Percentiles rank a stretch among this genome's conserved stretches.
Conservation (phyloP, 2,113 vertebrate genomes). For the Tautogolabrus adspersus region DNA sequence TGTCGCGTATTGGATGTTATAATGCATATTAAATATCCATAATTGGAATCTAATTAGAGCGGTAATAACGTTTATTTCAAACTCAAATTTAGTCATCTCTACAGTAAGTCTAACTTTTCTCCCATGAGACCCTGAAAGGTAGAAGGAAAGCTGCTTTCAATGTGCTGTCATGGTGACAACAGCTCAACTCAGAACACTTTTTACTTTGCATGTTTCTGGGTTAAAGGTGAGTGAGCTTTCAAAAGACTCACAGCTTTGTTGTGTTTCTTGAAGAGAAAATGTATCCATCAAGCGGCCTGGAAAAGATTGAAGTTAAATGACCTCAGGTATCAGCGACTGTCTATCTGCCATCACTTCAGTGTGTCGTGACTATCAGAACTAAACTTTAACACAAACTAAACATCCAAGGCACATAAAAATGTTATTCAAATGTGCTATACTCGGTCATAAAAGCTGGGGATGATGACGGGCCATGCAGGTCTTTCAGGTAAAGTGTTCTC, state of each 20-base stretch:
- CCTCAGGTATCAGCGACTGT: constrained; percentile 10
- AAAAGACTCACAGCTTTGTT: constrained; percentile 43
- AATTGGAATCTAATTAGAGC: constrained; percentile 75
- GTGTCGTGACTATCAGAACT: not conserved
- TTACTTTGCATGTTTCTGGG: constrained; percentile 53
- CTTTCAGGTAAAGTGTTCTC: constrained; percentile 18
- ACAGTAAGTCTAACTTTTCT: constrained; percentile 42
- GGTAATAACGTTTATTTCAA: constrained; percentile 65
- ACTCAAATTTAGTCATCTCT: constrained; percentile 56
- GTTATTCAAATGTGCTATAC: constrained; percentile 27
- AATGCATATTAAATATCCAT: constrained; percentile 76
- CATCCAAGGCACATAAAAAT: not conserved
- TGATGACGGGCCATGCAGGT: constrained; percentile 29
- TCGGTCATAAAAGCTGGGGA: not conserved
- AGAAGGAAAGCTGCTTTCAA: constrained; percentile 33
- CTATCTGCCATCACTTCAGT: not conserved
- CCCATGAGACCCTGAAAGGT: constrained; percentile 16
- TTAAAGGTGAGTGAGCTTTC: constrained; percentile 54
- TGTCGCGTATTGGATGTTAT: constrained; percentile 70
- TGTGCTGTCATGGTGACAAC: constrained; percentile 60
- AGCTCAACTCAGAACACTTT: constrained; percentile 60
- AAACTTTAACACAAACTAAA: constrained; percentile 11
- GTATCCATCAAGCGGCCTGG: constrained; percentile 20
- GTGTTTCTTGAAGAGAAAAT: constrained; percentile 27
- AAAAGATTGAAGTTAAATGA: constrained; percentile 36